Conservation (phyloP, 2,113 vertebrate genomes). For the Ciconia stormi region DNA sequence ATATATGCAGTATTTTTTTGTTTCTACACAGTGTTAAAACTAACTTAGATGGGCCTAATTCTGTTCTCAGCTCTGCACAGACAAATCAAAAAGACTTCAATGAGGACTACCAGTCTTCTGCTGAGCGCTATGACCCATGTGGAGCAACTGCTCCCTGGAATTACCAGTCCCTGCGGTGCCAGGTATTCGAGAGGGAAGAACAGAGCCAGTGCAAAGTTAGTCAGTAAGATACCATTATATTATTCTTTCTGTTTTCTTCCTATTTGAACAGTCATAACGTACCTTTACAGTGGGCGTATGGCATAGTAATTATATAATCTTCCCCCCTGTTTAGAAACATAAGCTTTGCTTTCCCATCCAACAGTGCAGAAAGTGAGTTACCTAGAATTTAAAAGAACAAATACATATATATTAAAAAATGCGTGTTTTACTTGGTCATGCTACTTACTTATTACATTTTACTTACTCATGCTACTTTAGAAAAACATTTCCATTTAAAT, state of each 20-base stretch:
- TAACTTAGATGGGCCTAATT: not conserved
- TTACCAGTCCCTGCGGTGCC: not conserved
- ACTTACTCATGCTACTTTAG: not conserved
- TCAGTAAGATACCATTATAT: not conserved
- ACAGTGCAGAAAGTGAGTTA: conserved; percentile 92
- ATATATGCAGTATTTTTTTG: not conserved
- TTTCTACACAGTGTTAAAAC: not conserved
- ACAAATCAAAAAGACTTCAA: not conserved
- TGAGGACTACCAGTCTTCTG: not conserved
- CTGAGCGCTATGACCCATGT: rapidly evolving
- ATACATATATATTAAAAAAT: not conserved
- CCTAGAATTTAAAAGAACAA: conserved; percentile 72
- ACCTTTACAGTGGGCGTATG: conserved; percentile 97
- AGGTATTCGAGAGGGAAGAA: not conserved
- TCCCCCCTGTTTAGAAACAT: conserved; percentile 84
- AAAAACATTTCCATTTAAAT: not conserved
- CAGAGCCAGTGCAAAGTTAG: not conserved
- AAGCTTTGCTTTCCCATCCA: conserved; percentile 91
- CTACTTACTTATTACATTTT: too few species aligned
- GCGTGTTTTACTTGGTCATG: not conserved
- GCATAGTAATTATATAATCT: conserved; percentile 95
- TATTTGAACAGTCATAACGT: not conserved
- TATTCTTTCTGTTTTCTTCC: not conserved
- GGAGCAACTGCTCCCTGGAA: not conserved
- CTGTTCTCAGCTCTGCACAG: not conserved